Conservation (phyloP, 2,113 vertebrate species). For the Dendrocopos noguchii region DNA sequence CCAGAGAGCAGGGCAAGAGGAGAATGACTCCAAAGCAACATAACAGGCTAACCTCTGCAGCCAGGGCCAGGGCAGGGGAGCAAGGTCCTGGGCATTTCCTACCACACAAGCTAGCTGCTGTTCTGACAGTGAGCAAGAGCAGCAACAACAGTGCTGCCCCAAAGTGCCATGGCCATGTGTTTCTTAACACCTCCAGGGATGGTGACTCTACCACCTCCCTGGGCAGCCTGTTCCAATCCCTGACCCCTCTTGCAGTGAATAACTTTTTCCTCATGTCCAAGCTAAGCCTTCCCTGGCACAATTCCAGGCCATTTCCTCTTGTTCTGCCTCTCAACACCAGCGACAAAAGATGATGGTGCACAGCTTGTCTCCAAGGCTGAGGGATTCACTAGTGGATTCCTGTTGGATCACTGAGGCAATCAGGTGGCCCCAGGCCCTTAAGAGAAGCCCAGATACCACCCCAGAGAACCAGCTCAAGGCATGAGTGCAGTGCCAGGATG, state of each 20-base stretch:
- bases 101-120: background rate
- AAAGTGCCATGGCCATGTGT: no score
- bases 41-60: accelerated
- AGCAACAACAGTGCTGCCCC: background rate
- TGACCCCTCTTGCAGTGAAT: no score
- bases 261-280: no score
- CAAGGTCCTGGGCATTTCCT: background rate
- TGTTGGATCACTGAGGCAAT: background rate
- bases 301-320: no score
- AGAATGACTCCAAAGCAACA: background rate
- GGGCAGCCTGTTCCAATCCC: no score
- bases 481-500: accelerated
- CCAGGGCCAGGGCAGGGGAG: background rate
- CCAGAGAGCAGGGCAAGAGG: background rate
- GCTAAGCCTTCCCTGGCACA: no score
- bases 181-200: no score
- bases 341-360: accelerated
- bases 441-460: background rate
- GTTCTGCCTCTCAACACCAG: no score
- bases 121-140: background rate
- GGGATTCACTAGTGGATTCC: background rate
- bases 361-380: background rate
- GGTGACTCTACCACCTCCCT: no score
- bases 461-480: background rate
- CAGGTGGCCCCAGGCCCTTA: background rate